These are phyloP conservation scores for Centruroides sculpturatus DNA, from an alignment of 1,140 invertebrate species.

Conservation along the genomic window DNA sequence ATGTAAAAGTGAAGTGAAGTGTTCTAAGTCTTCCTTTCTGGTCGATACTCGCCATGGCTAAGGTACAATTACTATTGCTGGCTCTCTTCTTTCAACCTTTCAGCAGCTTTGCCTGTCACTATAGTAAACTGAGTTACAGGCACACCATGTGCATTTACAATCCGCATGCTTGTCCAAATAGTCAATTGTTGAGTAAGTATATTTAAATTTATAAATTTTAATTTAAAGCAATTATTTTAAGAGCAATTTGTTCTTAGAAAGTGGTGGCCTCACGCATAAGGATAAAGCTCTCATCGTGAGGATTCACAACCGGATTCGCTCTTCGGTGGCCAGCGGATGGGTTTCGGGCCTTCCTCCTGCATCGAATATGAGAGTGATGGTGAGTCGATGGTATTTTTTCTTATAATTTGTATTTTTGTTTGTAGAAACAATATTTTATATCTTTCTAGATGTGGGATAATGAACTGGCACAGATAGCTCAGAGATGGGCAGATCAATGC, in stretches of 20 bases:
- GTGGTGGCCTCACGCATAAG: conserved; percentile 46
- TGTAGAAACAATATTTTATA: neutral
- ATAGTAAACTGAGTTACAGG: neutral
- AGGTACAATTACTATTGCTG: too few species aligned
- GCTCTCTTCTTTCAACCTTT: too few species aligned
- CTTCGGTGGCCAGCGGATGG: conserved; percentile 17
- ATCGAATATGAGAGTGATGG: conserved; percentile 20
- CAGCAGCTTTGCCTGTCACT: too few species aligned
- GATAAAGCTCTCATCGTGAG: conserved; percentile 38
- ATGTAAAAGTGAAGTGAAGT: too few species aligned
- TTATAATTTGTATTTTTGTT: neutral
- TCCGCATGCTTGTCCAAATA: conserved; percentile 14
- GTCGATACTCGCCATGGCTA: too few species aligned
- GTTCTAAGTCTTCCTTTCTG: too few species aligned
- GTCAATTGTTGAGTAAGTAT: conserved; percentile 17
- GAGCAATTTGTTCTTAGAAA: conserved; percentile 32
- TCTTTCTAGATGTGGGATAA: conserved; percentile 52
- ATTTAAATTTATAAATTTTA: neutral
- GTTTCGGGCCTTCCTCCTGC: conserved; percentile 18
- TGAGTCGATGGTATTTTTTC: neutral
- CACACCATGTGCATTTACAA: conserved; percentile 19
- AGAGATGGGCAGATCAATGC: conserved; percentile 67
- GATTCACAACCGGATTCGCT: conserved; percentile 16
- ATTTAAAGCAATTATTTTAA: neutral
- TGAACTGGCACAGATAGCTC: conserved; percentile 60